These are phyloP conservation scores for Pangasius larnaudii DNA, from an alignment of 2,797 vertebrate genomes.

Conservation along the genomic window DNA sequence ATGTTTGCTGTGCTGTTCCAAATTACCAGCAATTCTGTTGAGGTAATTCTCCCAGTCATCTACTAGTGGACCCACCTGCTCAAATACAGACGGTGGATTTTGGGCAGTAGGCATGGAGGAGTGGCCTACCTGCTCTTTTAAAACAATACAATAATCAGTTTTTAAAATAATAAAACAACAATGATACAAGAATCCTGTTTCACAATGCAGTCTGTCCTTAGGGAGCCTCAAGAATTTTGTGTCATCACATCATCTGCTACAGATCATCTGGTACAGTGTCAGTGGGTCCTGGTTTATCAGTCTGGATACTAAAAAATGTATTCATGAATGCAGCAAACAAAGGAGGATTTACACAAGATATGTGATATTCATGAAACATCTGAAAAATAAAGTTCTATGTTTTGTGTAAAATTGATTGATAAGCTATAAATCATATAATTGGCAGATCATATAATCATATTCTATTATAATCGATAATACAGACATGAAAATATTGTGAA, in stretches of 20 bases:
- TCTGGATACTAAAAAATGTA: not conserved
- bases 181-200: not conserved
- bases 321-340: not conserved
- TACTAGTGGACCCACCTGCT: conserved; percentile 75
- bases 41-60: conserved; percentile 84
- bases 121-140: conserved; percentile 75
- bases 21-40: conserved; percentile 63
- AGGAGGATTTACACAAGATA: not conserved
- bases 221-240: not conserved
- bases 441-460: not conserved
- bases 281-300: not conserved
- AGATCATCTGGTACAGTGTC: not conserved
- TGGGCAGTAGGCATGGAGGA: conserved; percentile 60
- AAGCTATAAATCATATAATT: not conserved
- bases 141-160: conserved; percentile 57
- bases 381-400: not conserved
- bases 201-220: not conserved
- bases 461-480: too few relatives aligned
- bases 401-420: not conserved
- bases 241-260: not conserved
- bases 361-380: not conserved
- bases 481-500: too few relatives aligned
- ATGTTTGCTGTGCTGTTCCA: conserved; percentile 56
- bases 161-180: conserved; percentile 51
- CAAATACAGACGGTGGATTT: conserved; percentile 71